phyloP scores from a whole-genome alignment of 2,113 vertebrate genomes.

The Rhinoderma darwinii region DNA sequence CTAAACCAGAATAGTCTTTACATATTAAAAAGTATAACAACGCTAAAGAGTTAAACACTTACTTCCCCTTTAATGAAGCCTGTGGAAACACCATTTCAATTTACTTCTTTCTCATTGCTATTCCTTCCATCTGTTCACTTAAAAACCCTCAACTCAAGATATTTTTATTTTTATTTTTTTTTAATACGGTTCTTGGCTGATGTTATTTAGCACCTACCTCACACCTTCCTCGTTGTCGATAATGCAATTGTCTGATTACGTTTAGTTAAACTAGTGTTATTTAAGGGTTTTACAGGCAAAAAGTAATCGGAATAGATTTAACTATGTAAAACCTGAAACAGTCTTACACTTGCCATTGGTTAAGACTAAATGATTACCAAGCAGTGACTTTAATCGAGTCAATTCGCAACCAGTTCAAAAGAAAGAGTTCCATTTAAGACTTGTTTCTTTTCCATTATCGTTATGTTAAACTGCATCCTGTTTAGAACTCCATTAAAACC shows the following conservation, averaged over 20 bases:
- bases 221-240: neutral
- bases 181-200: neutral
- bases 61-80: constrained; percentile 1
- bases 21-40: neutral
- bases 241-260: neutral
- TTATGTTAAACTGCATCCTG: neutral
- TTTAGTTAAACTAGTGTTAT: neutral
- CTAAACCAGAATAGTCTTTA: neutral
- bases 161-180: constrained; percentile 4
- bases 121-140: constrained; percentile 42
- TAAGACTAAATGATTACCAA: neutral
- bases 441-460: neutral
- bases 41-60: constrained; percentile 22
- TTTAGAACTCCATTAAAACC: neutral
- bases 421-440: neutral
- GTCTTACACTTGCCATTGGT: neutral
- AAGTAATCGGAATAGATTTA: neutral
- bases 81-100: constrained; percentile 17
- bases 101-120: constrained; percentile 23
- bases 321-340: neutral
- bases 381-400: neutral
- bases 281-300: neutral
- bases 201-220: constrained; percentile 34
- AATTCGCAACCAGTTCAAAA: neutral
- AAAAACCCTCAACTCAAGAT: neutral